Evolutionary conservation across 2,888 invertebrate genomes (phyloP), one percentile per base, ranked within the genome.

Genomic region (Alcis repandata): DNA sequence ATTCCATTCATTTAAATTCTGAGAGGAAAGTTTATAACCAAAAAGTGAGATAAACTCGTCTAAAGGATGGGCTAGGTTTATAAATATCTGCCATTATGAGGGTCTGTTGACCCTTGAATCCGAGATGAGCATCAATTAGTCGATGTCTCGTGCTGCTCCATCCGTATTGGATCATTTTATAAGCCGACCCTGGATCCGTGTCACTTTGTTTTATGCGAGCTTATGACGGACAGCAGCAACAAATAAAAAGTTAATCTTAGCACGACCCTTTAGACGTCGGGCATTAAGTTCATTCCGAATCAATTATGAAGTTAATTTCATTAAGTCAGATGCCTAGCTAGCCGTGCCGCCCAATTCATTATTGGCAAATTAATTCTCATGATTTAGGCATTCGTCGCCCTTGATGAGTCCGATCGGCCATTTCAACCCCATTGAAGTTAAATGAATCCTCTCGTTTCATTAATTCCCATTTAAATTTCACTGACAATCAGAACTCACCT

Each of bases 41-140:
- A 68, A 68, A 52, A 56, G 32, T 53, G 49, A 53, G 46, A 48
- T 57, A 48, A 46, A 58, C 40, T 68, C 52, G 61, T 63, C 53
- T 52, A 49, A 66, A 58, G 62, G 66, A 33, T 59, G 62, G 58
- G 57, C 45, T 59, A 48, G 77, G 77, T 82, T 82, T 79, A 82
- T 82, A 81, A 83, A 86, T 87, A 87, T 76, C 79, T 81, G 75
- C 81, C 77, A 82, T 84, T 80, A 82, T 82, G 81, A 79, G 80
- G 81, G 83, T 80, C 84, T 83, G 79, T 82, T 79, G 84, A 83
- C 86, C 87, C 85, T 85, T 86, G 87, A 88, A 87, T 88, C 84
- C 76, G 79, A 81, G 81, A 87, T 86, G 86, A 86, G 84, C 85
- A 86, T 86, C 87, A 88, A 89, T 88, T 89, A 88, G 77, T 82